Evolutionary conservation across 2,797 vertebrate species (phyloP).

Genomic region (Hydrophis major): DNA sequence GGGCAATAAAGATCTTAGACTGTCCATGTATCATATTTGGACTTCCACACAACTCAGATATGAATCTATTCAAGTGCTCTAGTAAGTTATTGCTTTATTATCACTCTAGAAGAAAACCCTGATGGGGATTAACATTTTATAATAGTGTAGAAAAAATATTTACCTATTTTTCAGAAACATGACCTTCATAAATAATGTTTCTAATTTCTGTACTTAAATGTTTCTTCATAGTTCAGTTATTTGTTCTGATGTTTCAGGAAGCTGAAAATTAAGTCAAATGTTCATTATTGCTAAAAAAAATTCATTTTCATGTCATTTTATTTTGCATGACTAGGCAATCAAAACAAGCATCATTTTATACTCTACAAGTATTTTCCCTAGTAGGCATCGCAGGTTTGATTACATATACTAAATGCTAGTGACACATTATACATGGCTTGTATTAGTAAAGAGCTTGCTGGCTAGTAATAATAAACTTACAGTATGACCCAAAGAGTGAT

Average conservation of each 20-base stretch:
- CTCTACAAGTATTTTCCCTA: background rate
- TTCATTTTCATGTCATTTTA: conserved; percentile 20
- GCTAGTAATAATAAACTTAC: conserved; percentile 3
- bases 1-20: background rate
- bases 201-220: background rate
- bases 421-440: background rate
- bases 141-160: background rate
- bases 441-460: background rate
- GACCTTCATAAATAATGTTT: background rate
- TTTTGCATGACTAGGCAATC: conserved; percentile 9
- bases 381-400: conserved; percentile 12
- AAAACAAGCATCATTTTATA: background rate
- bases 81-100: background rate
- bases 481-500: background rate
- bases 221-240: background rate
- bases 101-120: too few species aligned
- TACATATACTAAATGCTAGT: background rate
- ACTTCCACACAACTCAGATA: background rate
- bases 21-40: background rate
- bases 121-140: background rate
- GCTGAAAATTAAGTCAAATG: background rate
- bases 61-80: background rate
- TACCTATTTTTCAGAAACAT: background rate
- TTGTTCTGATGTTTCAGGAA: background rate
- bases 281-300: conserved; percentile 10